Base-by-base conservation (phyloP, 1,140 invertebrate species). In the Dolichoris vasculosae region DNA sequence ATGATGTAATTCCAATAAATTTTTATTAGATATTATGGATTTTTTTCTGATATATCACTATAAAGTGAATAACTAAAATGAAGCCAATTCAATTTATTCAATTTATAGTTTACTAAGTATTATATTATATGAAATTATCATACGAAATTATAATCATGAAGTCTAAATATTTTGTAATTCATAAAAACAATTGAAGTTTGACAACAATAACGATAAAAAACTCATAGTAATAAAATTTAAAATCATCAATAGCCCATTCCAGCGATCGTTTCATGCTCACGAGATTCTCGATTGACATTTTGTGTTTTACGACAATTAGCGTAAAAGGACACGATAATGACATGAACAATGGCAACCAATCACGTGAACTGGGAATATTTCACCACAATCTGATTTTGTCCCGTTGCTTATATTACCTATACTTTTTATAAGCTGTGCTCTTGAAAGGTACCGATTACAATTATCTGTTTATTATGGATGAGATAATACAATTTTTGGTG, bases 401-500 rank as follows among this genome's bases (percentile, higher is more conserved):
- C 40, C 67, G 20, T 69, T 69, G 59, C 46, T 63, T n/a, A n/a
- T n/a, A n/a, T n/a, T n/a, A n/a, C n/a, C 40, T 9, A 48, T 26
- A 38, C 59, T 81, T 81, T n/a, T 69, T 81, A 46, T 1, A 38
- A 30, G 35, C n/a, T 15, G 2, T 76, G 82, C 69, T 43, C 48
- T 75, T 83, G 71, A 83, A 83, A 83, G 73, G 38, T 59, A 26
- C 75, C 55, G 55, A 76, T 83, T 83, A 75, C 82, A 83, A 83
- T 83, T 77, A 77, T 48, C 40, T 46, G 38, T 26, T 46, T 83
- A 75, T 83, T 83, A 83, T 83, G 23, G 30, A 20, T 23, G 26
- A 30, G 67, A 6, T 71, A 75, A 75, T 83, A 15, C n/a, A 59
- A 75, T 75, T 81, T 81, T 71, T 81, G 64, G 0, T 0, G 9